phyloP scores from a whole-genome alignment of 1,140 invertebrate species.

The Neuroterus valhalla region DNA sequence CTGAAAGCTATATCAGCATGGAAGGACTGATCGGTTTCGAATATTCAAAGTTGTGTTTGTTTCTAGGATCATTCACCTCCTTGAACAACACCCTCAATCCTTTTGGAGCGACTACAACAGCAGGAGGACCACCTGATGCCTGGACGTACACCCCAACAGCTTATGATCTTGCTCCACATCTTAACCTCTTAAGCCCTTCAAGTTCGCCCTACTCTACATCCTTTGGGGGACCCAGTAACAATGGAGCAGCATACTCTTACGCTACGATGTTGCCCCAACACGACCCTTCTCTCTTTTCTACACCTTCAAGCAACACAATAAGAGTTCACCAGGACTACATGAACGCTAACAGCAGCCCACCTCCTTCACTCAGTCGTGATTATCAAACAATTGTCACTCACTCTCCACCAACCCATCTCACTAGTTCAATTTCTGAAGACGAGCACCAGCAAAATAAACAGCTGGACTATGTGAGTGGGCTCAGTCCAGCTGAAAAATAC shows the following conservation, averaged over 20 bases:
- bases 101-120: slow-evolving; percentile 78
- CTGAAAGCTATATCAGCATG: too few species aligned
- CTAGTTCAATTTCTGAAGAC: slow-evolving; percentile 74
- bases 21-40: slow-evolving; percentile 39
- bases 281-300: slow-evolving; percentile 80
- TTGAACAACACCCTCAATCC: slow-evolving; percentile 81
- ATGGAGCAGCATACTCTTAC: slow-evolving; percentile 75
- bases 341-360: slow-evolving; percentile 72
- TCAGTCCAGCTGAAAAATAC: slow-evolving; percentile 76
- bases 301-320: slow-evolving; percentile 71
- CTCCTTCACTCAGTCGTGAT: slow-evolving; percentile 76
- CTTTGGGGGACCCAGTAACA: slow-evolving; percentile 71
- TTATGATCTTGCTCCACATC: slow-evolving; percentile 83
- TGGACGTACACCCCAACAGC: slow-evolving; percentile 84
- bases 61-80: slow-evolving; percentile 78
- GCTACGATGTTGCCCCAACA: slow-evolving; percentile 81
- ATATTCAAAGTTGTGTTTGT: slow-evolving; percentile 44
- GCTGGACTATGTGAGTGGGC: slow-evolving; percentile 65
- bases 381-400: slow-evolving; percentile 78
- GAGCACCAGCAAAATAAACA: slow-evolving; percentile 71
- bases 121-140: slow-evolving; percentile 81
- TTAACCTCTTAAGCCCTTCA: slow-evolving; percentile 82
- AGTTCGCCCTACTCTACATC: slow-evolving; percentile 80
- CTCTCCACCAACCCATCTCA: slow-evolving; percentile 77
- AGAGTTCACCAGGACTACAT: slow-evolving; percentile 79